These are phyloP conservation scores for Bursaphelenchus okinawaensis DNA, from an alignment of 2,888 invertebrate genomes.

Conservation along the genomic window DNA sequence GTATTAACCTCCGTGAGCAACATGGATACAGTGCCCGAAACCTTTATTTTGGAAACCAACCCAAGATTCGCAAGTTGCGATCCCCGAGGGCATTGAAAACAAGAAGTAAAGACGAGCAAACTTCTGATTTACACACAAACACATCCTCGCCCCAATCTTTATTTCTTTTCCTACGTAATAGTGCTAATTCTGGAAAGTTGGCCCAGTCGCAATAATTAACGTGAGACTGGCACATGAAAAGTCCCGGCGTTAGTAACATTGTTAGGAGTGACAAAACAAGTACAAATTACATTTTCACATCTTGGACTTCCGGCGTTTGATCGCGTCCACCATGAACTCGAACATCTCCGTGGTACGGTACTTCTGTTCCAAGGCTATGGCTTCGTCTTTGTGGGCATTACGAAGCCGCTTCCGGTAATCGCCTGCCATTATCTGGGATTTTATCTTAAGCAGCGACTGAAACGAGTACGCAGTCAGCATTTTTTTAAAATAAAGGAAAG, in stretches of 20 bases:
- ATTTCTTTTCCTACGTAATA: neutral
- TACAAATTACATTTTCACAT: no score
- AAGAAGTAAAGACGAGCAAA: neutral
- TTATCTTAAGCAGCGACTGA: neutral
- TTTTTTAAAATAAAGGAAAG: no score
- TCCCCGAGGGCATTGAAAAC: neutral
- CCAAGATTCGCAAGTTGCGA: neutral
- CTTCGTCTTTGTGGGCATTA: slow-evolving; percentile 8
- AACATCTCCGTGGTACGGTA: slow-evolving; percentile 3
- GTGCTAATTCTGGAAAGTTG: neutral
- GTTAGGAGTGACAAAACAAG: neutral
- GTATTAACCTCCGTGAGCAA: neutral
- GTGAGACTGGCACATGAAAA: neutral
- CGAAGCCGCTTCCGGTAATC: neutral
- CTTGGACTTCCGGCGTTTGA: neutral
- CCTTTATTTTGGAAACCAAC: neutral
- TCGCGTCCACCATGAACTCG: slow-evolving; percentile 1
- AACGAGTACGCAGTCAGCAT: no score
- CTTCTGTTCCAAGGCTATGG: neutral
- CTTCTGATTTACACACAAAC: slow-evolving; percentile 3
- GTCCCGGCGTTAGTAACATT: neutral
- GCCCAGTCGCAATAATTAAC: neutral
- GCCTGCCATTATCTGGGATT: slow-evolving; percentile 4
- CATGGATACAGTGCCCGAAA: neutral
- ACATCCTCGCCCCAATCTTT: neutral